Evolutionary conservation across 2,888 invertebrate genomes (phyloP).

Genomic region (Allophyes oxyacanthae): DNA sequence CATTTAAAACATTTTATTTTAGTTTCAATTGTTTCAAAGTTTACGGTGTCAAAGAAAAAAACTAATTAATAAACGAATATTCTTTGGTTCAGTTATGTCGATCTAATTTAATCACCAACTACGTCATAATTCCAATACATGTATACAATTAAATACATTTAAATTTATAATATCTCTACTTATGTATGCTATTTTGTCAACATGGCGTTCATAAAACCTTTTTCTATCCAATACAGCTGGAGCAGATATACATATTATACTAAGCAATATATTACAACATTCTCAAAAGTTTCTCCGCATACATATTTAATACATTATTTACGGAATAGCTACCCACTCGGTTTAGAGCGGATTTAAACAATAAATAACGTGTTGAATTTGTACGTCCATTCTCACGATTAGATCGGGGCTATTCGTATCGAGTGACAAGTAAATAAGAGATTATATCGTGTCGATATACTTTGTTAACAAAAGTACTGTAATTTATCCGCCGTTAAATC

Average conservation of each 20-base stretch:
- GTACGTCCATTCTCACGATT: constrained; percentile 44
- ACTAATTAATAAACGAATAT: too few relatives aligned
- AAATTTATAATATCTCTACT: too few relatives aligned
- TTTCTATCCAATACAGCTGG: constrained; percentile 20
- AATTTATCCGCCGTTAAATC: constrained; percentile 32
- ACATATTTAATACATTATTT: constrained; percentile 46
- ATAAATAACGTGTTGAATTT: constrained; percentile 44
- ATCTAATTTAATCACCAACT: too few relatives aligned
- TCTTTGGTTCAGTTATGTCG: too few relatives aligned
- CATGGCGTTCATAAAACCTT: not conserved
- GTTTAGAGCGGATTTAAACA: constrained; percentile 40
- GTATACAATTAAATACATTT: constrained; percentile 3
- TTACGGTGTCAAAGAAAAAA: not conserved
- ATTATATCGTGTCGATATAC: constrained; percentile 44
- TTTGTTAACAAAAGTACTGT: constrained; percentile 41
- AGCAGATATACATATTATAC: too few relatives aligned
- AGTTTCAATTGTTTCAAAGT: too few relatives aligned
- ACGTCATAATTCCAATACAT: constrained; percentile 13
- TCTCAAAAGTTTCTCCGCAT: constrained; percentile 41
- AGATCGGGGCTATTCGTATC: constrained; percentile 31
- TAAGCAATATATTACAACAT: constrained; percentile 37
- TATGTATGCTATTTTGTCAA: too few relatives aligned
- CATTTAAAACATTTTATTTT: not conserved
- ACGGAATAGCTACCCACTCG: constrained; percentile 42
- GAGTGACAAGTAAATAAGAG: constrained; percentile 42